Evolutionary conservation across 1,140 invertebrate genomes (phyloP).

Genomic region (Ceratosolen fusciceps): DNA sequence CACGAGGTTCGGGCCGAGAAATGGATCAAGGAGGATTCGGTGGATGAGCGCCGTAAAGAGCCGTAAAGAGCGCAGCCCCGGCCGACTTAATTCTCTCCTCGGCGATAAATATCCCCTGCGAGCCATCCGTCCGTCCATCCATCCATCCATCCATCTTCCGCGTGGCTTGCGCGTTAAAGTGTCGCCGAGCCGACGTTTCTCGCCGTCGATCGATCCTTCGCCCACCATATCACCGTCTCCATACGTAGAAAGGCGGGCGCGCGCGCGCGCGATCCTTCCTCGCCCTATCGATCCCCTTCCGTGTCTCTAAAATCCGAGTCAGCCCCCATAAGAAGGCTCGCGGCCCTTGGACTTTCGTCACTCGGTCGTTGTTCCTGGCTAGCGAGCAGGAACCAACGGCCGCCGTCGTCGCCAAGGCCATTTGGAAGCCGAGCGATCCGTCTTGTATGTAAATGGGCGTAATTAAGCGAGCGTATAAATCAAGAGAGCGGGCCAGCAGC

Average conservation of each 20-base stretch:
- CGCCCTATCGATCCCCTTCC: no score
- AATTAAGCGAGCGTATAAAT: slow-evolving; percentile 68
- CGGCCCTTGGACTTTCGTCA: no score
- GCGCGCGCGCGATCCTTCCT: not conserved
- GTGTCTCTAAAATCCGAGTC: no score
- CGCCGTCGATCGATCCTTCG: not conserved
- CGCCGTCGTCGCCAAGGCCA: no score
- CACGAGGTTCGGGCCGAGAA: no score
- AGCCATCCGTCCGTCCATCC: slow-evolving; percentile 10
- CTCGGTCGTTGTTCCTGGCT: no score
- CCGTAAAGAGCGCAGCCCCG: slow-evolving; percentile 2
- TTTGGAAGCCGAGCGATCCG: slow-evolving; percentile 62
- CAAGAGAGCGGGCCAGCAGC: slow-evolving; percentile 54
- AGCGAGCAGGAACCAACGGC: no score
- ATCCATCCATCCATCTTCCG: not conserved
- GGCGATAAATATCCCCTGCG: slow-evolving; percentile 35
- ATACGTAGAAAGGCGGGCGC: not conserved
- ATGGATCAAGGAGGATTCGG: slow-evolving; percentile 37
- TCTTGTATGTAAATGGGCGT: slow-evolving; percentile 66
- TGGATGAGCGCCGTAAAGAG: slow-evolving; percentile 2
- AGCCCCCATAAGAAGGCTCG: no score
- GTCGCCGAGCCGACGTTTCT: not conserved
- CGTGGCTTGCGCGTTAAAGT: not conserved
- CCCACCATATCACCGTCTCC: not conserved
- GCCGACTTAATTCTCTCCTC: slow-evolving; percentile 1